These are phyloP conservation scores for Paraescarpia echinospica DNA, from an alignment of 1,140 invertebrate species.

Conservation along the genomic window DNA sequence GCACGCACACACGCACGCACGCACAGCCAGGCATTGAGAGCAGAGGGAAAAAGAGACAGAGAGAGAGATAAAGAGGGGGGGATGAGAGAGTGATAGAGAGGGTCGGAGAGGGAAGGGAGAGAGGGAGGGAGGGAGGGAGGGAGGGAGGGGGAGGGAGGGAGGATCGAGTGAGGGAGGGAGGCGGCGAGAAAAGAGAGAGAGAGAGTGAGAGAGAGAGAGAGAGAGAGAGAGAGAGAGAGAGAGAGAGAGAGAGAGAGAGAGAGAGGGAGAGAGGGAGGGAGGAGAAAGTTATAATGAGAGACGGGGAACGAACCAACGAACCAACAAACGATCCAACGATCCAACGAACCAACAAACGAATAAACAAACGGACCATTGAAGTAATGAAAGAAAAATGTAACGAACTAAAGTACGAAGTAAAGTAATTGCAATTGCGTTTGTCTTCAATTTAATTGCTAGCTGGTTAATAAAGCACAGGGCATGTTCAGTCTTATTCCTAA, in stretches of 20 bases:
- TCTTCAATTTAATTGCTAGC: not conserved
- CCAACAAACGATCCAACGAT: too few species aligned
- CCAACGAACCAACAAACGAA: too few species aligned
- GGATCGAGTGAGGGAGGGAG: not conserved
- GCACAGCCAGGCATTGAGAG: not conserved
- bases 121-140: not conserved
- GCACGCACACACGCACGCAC: not conserved
- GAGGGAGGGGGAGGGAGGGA: not conserved
- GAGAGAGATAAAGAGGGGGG: not conserved
- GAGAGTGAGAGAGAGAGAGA: too few species aligned
- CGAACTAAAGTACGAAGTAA: too few species aligned
- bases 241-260: too few species aligned
- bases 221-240: too few species aligned
- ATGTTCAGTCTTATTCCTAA: too few species aligned
- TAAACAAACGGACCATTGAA: too few species aligned
- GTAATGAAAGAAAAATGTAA: too few species aligned
- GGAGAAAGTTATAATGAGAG: not conserved
- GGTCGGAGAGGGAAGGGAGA: not conserved
- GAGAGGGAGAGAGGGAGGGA: not conserved
- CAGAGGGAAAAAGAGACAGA: not conserved
- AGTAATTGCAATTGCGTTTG: not conserved
- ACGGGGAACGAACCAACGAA: not conserved
- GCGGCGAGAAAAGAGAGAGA: not conserved
- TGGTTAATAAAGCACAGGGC: too few species aligned
- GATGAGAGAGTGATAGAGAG: not conserved